Evolutionary conservation across 2,888 invertebrate species (phyloP).

Genomic region (Limnephilus auricula): DNA sequence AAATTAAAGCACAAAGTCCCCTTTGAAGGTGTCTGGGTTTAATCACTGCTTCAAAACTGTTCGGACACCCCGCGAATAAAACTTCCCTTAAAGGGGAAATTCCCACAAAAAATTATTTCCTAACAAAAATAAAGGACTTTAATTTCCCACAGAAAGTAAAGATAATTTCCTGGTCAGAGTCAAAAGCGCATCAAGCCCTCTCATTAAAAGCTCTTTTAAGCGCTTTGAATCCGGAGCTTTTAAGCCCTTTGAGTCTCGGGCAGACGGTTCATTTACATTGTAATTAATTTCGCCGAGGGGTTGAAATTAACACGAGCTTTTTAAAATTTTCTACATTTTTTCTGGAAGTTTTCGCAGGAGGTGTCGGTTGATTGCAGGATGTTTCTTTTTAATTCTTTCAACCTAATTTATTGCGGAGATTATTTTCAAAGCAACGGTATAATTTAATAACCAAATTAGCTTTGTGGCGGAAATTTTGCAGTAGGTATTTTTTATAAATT

Average conservation of each 20-base stretch:
- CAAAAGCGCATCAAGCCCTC: slow-evolving; percentile 55
- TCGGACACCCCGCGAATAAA: slow-evolving; percentile 51
- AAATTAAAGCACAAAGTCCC: slow-evolving; percentile 5
- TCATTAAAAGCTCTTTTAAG: slow-evolving; percentile 44
- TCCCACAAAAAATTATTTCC: not conserved
- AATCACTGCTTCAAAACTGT: slow-evolving; percentile 51
- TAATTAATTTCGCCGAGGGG: slow-evolving; percentile 65
- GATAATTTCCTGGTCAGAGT: slow-evolving; percentile 51
- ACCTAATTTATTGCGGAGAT: not conserved
- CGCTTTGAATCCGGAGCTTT: slow-evolving; percentile 49
- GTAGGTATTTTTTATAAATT: no score
- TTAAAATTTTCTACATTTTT: slow-evolving; percentile 38
- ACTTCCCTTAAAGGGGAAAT: not conserved
- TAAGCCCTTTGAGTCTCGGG: slow-evolving; percentile 26
- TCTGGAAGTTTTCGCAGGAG: slow-evolving; percentile 13
- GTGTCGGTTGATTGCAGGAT: slow-evolving; percentile 26
- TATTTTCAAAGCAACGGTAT: not conserved
- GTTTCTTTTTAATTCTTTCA: slow-evolving; percentile 6
- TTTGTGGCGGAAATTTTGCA: not conserved
- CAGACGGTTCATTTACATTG: slow-evolving; percentile 66
- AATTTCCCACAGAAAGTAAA: slow-evolving; percentile 48
- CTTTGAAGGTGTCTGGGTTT: slow-evolving; percentile 48
- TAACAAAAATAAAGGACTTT: not conserved
- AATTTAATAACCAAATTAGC: not conserved
- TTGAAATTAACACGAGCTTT: slow-evolving; percentile 62